Evolutionary conservation across 2,797 vertebrate species (phyloP).

Genomic region (Platalea minor): DNA sequence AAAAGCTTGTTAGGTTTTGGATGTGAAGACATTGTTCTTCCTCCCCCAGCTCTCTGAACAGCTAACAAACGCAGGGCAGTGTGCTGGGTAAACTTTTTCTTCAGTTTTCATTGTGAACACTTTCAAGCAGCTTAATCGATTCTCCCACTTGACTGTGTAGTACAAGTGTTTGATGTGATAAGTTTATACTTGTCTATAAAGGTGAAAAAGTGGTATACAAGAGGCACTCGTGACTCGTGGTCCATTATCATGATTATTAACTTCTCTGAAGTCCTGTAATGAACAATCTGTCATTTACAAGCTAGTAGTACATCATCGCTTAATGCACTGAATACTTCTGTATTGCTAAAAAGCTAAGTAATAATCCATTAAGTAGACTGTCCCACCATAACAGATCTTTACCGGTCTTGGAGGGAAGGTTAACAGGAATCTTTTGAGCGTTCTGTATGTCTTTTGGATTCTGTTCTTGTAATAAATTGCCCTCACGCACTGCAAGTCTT

Average conservation of each 20-base stretch:
- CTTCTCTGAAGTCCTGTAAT: slow-evolving; percentile 13
- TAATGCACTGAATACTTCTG: background rate
- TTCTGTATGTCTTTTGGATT: background rate
- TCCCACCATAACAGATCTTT: background rate
- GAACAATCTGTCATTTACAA: slow-evolving; percentile 24
- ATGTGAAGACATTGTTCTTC: background rate
- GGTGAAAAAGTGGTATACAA: slow-evolving; percentile 46
- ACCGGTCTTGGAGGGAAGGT: background rate
- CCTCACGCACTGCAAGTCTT: background rate
- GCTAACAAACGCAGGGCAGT: background rate
- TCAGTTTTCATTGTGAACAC: background rate
- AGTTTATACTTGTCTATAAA: slow-evolving; percentile 44
- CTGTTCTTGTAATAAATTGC: background rate
- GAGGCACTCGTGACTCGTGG: background rate
- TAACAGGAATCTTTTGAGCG: background rate
- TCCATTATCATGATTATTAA: slow-evolving; percentile 57
- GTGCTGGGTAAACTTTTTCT: background rate
- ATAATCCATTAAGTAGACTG: background rate
- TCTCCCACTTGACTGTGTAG: background rate
- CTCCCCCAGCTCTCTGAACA: background rate
- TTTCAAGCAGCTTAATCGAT: background rate
- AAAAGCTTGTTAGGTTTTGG: background rate
- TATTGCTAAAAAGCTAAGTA: background rate
- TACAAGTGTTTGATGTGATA: slow-evolving; percentile 4
- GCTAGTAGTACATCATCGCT: background rate